Base-by-base conservation (phyloP, 2,888 invertebrate genomes). In the Sipunculus nudus region DNA sequence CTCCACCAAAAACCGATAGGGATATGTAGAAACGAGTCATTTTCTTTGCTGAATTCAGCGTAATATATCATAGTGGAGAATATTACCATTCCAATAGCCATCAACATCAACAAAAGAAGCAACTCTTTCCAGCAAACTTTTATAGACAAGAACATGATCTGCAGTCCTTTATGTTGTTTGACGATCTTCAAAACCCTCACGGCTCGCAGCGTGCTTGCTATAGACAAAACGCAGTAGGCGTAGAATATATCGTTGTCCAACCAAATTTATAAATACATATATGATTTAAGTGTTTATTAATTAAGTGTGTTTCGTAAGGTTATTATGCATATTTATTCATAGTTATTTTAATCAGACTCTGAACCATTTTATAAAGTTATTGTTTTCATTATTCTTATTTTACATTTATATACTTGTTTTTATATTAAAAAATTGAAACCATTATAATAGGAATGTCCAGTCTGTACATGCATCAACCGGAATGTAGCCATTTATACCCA, bases 1-100 rank as follows among this genome's bases (percentile, higher is more conserved):
- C 69, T 57, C 75, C 75, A 75, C 72, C 73, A 75, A 59, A 75
- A 70, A 1, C 70, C 63, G 2, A 61, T 63, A 10, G 63, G 65
- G 26, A 72, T 69, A 29, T 60, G 68, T 8, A 49, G 48, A 52
- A 72, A 74, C 16, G 50, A 63, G 16, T 59, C 53, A 6, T 66
- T 59, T 2, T 50, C 56, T 4, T 40, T 1, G n/a, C 19, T 2
- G 21, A 48, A 48, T 38, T 67, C 67, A 1, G 59, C 63, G 49
- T 35, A 63, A 56, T 57, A 67, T 32, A 63, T 60, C 43, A 54
- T 38, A 2, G 65, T 58, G 13, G 63, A 52, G 60, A 67, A 67
- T 28, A 67, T 39, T 10, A 67, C 48, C 32, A 53, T 60, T 3
- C 62, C 62, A 10, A 66, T 66, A 47, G 46, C 23, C n/a, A 66